Base-by-base conservation (phyloP, 1,140 invertebrate species). In the Bombus confusus region DNA sequence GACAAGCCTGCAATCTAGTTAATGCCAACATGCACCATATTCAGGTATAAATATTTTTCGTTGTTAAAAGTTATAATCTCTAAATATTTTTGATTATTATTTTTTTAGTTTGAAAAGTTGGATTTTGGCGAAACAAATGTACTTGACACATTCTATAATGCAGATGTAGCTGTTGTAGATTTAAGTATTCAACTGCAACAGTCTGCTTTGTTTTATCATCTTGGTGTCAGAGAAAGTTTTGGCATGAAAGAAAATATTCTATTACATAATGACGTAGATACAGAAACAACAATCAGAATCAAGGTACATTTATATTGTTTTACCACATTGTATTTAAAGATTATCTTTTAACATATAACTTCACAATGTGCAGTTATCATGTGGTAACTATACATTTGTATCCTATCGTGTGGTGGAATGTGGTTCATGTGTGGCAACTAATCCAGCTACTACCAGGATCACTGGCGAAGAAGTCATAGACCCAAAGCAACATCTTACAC, bases 201-300 rank as follows among this genome's bases (percentile, higher is more conserved):
- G 94, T 98, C 97, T 91, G 97, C 98, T 0, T 95, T 99, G 39
- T 98, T 99, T 91, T 99, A 99, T 96, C 99, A 99, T 95, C 96
- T 99, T 66, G 99, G 99, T 43, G 98, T 99, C 1, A 95, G 99
- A 80, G 99, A 99, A 95, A 99, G 98, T 94, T 99, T 99, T 96
- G 98, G 98, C 72, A 99, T 99, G 99, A 99, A 98, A 93, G 98
- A 99, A 93, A 99, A 99, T 95, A 98, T 99, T 85, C 94, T 99
- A 25, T 96, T 99, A 5, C 98, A 97, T 93, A 98, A 99, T 96
- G 98, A 99, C 95, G 96, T 96, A 87, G 97, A 99, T 94, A 96
- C 97, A 6, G 98, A 99, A 95, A 96, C 97, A 84, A 98, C 98
- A 37, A 94, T 98, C 80, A 96, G 97, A 86, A 95, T 98, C 57